Percentiles rank a stretch among this genome's conserved stretches.
phyloP scores from a whole-genome alignment of 2,113 vertebrate genomes.

The Strigops habroptila region DNA sequence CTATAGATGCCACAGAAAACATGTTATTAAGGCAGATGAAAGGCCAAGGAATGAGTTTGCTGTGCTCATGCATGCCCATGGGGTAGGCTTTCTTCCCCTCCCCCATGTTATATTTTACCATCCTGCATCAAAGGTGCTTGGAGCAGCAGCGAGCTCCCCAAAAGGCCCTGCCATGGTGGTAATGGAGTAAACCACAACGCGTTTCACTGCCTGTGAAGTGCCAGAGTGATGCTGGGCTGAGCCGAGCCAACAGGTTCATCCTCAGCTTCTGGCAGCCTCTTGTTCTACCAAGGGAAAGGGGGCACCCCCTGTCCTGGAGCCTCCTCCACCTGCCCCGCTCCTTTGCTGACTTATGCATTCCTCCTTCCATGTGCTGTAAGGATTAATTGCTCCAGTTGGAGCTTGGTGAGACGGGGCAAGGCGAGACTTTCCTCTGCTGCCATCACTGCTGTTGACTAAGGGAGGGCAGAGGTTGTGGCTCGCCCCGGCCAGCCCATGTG shows the following conservation, averaged over 20 bases:
- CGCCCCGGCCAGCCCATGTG: accelerated
- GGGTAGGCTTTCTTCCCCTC: conserved; percentile 24
- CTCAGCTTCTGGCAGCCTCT: background rate
- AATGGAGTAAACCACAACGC: background rate
- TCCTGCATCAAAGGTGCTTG: background rate
- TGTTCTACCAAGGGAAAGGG: background rate
- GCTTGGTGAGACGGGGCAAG: background rate
- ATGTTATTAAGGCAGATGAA: conserved; percentile 55
- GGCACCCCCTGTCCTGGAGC: background rate
- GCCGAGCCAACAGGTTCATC: background rate
- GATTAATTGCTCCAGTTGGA: background rate
- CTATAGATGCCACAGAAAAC: background rate
- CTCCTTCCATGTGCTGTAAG: background rate
- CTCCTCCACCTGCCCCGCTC: background rate
- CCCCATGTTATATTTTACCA: background rate
- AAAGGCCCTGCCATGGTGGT: background rate
- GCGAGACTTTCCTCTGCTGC: background rate
- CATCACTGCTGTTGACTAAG: background rate
- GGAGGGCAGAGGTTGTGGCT: background rate
- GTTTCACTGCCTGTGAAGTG: background rate
- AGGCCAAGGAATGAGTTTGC: background rate
- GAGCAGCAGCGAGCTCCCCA: background rate
- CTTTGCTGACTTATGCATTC: background rate
- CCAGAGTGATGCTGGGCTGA: background rate
- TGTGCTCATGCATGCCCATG: conserved; percentile 48